These are phyloP conservation scores for Lochmaea capreae DNA, from an alignment of 2,888 invertebrate genomes.

Conservation along the genomic window DNA sequence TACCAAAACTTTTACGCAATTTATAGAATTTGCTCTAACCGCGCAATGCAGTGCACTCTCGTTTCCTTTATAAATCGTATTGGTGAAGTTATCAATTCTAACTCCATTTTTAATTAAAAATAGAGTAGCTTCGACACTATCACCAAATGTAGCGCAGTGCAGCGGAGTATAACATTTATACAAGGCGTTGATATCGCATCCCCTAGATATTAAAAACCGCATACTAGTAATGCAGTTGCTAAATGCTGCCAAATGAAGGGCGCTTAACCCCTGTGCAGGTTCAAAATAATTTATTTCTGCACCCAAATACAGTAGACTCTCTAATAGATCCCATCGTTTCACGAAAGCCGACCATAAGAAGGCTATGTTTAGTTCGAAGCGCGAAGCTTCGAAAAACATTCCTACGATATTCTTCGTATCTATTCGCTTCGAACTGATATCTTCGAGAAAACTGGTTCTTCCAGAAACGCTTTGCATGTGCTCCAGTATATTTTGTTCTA, in stretches of 20 bases:
- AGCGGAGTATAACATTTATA: conserved; percentile 82
- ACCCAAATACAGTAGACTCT: conserved; percentile 67
- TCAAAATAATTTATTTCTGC: conserved; percentile 69
- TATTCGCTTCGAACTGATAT: conserved; percentile 76
- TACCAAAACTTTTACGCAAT: conserved; percentile 81
- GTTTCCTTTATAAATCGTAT: conserved; percentile 71
- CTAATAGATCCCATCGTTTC: conserved; percentile 75
- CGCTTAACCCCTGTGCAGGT: conserved; percentile 77
- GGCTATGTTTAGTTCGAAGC: conserved; percentile 77
- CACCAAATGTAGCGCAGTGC: conserved; percentile 91
- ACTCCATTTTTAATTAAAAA: conserved; percentile 80
- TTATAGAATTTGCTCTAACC: conserved; percentile 82
- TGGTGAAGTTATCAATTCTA: conserved; percentile 73
- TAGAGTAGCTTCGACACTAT: conserved; percentile 82
- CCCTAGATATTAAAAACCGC: conserved; percentile 75
- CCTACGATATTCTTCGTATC: conserved; percentile 69
- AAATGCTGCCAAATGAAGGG: conserved; percentile 82
- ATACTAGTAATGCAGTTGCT: conserved; percentile 79
- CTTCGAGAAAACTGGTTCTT: conserved; percentile 75
- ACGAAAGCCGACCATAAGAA: conserved; percentile 81
- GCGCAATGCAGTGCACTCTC: conserved; percentile 87
- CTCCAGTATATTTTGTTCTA: conserved; percentile 79
- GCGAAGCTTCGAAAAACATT: conserved; percentile 69
- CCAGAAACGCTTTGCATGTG: conserved; percentile 77
- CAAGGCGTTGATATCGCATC: conserved; percentile 76